phyloP scores from a whole-genome alignment of 2,797 vertebrate genomes.

The Mareca penelope region DNA sequence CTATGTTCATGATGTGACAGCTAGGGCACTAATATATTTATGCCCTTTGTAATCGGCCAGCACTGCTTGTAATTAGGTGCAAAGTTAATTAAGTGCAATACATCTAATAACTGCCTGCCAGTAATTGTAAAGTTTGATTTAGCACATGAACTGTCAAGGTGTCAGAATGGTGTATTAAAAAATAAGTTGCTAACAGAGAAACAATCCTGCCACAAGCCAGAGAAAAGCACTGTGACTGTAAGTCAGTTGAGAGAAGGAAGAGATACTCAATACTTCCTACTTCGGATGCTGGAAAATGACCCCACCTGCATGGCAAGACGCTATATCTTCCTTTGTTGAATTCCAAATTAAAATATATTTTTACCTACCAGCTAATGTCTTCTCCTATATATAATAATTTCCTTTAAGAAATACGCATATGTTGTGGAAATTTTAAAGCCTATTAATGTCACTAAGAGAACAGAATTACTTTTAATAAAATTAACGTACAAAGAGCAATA shows the following conservation, averaged over 20 bases:
- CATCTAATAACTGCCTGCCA: conserved; percentile 81
- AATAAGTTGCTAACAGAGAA: conserved; percentile 43
- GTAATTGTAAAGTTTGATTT: conserved; percentile 83
- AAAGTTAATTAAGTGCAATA: conserved; percentile 80
- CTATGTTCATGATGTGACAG: conserved; percentile 76
- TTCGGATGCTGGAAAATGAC: neutral
- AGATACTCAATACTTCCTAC: neutral
- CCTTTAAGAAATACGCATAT: neutral
- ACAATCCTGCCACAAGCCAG: neutral
- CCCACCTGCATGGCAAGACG: neutral
- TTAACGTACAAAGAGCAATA: neutral
- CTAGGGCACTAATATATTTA: conserved; percentile 76
- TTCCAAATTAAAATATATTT: neutral
- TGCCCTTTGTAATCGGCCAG: conserved; percentile 76
- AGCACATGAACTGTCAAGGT: conserved; percentile 63
- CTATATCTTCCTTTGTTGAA: neutral
- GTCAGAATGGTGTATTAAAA: conserved; percentile 57
- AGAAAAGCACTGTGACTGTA: neutral
- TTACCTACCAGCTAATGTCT: neutral
- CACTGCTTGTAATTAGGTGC: conserved; percentile 72
- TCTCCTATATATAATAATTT: neutral
- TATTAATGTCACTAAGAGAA: neutral
- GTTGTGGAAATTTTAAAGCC: neutral
- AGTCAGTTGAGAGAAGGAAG: neutral
- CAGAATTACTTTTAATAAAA: neutral